Evolutionary conservation across 2,888 invertebrate species (phyloP), one percentile per base, ranked within the genome.

Genomic region (Netelia fuscicornis): DNA sequence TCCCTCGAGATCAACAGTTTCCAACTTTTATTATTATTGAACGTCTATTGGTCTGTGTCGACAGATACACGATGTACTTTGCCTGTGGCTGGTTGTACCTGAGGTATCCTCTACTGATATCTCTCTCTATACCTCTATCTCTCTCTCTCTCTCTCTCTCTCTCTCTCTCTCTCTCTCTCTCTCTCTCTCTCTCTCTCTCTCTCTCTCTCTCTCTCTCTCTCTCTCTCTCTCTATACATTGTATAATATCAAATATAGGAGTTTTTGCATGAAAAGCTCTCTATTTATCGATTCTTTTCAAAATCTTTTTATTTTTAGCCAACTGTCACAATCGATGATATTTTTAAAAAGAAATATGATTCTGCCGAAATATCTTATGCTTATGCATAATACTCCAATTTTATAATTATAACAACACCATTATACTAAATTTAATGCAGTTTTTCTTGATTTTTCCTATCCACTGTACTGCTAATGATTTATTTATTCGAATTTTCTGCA

Each of bases 11-110:
- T 37, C 37, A 65, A 65, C 17, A 44, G 68, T 25, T 48, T 23
- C 60, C 58, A 60, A 58, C 17, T 30, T 54, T 10, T 71, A 11
- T 71, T 68, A 56, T 77, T 77, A 68, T 77, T 68, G 58, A 83
- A 87, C 83, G 82, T 83, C 81, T 83, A 89, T 89, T 87, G 89
- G 72, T 89, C 87, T 87, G 87, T 89, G 86, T 84, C 81, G 89
- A 89, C 88, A 89, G 89, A 89, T 89, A 87, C 87, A 89, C 89
- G 88, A 87, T 96, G 96, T 96, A 96, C 96, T 97, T 97, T 96
- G 96, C 96, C 95, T 97, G 97, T 96, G 96, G 97, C 96, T 97
- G 96, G 97, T 96, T 97, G 94, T 97, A 96, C 95, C 96, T 96
- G 96, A 97, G 97, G 96, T 97, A 97, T 87, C 89, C 86, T 90